Base-by-base conservation (phyloP, 2,797 vertebrate genomes). In the Pseudochirops cupreus region DNA sequence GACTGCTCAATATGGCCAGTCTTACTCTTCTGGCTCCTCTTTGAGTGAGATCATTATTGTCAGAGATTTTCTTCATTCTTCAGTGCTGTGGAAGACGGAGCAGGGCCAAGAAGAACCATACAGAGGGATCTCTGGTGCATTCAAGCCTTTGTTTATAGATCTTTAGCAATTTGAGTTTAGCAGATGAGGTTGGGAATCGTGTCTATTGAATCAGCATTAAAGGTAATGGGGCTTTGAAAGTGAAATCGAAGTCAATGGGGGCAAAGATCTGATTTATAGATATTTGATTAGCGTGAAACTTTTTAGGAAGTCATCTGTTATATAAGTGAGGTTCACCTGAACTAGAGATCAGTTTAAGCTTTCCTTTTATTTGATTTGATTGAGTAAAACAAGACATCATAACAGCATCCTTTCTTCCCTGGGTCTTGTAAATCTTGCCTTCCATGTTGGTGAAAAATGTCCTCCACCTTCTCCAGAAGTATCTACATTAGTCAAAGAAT, bases 401-500 rank as follows among this genome's bases (percentile, higher is more conserved):
- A 89, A 57, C 21, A 93, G 95, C 93, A 3, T 96, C 50, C 62
- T 62, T 67, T 31, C 94, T 92, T 94, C 89, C 50, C 21, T 89
- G 90, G 52, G 0, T 92, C 92, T 56, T 3, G 91, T 54, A 91
- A 91, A 74, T 91, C 95, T 96, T 91, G 92, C 95, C 93, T 96
- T 94, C 95, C 57, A 56, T 89, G 91, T 95, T 96, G 96, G 92
- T 56, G 91, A 93, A 92, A 93, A 92, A 67, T 90, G 50, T 87
- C 74, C 74, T 91, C 90, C 53, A 91, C 90, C 28, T 91, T 95
- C 96, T 97, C 95, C 93, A 94, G 67, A 82, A 95, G 95, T 26
- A 56, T 93, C 96, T 94, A 94, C 52, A 5, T 97, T 95, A 96
- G 96, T 91, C 95, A 95, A 96, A 97, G 95, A 96, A 94, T 29